Evolutionary conservation across 2,888 invertebrate genomes (phyloP), one percentile per base, ranked within the genome.

Genomic region (Halocaridina rubra): DNA sequence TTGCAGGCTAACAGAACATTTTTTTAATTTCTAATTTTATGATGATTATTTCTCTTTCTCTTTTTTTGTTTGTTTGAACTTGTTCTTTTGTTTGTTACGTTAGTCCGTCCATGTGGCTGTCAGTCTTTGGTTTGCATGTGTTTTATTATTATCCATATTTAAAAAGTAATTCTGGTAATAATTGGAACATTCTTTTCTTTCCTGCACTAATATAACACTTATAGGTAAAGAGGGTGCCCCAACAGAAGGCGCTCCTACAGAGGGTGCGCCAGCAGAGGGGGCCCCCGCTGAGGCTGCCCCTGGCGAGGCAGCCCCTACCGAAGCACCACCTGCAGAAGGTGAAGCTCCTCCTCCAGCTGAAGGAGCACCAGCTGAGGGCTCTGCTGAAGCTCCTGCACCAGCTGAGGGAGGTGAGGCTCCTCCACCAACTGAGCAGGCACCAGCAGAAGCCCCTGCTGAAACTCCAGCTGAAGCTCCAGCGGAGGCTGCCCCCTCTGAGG

Each of bases 161-260:
- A 57, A 53, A 22, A 46, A 57, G 69, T 69, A 16, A 57, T 46
- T 33, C 53, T 59, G 78, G 64, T 79, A 74, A 78, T 78, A 78
- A 78, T 84, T 53, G 33, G 3, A 53, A 64, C 78, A 19, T 78
- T 30, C 39, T 80, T 59, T 77, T 69, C 19, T 53, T 53, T 78
- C 71, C 78, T 30, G 27, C 79, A 84, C 46, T 84, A 84, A 84
- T 78, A 27, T 72, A 61, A 71, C 78, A 84, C 84, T 84, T 78
- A 78, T 64, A 84, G 84, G 84, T 71, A 78, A 59, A 24, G 86
- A 86, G 46, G 75, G 71, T 27, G 87, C 87, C 30, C 86, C 86
- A 39, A 71, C 80, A 32, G 86, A 86, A 27, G 86, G 22, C 13
- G 74, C 81, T 32, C 74, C 78, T 27, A 61, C 80, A 33, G 72